These are phyloP conservation scores for Cremastinae sp. DNA, from an alignment of 2,888 invertebrate genomes.

Conservation along the genomic window DNA sequence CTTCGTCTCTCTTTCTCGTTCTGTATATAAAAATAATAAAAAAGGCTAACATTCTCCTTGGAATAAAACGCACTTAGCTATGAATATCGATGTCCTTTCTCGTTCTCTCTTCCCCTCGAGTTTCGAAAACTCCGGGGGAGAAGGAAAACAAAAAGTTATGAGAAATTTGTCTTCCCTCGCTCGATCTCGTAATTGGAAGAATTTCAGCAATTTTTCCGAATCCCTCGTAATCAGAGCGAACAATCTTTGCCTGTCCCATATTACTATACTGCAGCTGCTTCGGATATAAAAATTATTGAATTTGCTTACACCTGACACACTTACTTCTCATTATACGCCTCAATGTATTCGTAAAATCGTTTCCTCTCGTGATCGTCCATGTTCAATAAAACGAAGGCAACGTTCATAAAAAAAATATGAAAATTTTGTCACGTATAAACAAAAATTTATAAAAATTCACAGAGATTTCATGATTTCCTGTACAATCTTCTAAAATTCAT, in stretches of 20 bases:
- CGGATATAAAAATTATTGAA: slow-evolving; percentile 69
- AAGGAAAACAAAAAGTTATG: slow-evolving; percentile 48
- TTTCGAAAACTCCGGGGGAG: background rate
- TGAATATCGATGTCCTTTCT: slow-evolving; percentile 73
- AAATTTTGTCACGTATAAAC: too few species aligned
- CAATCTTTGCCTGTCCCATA: slow-evolving; percentile 30
- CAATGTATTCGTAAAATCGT: slow-evolving; percentile 29
- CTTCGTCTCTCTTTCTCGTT: slow-evolving; percentile 26
- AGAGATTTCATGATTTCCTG: too few species aligned
- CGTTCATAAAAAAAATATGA: background rate
- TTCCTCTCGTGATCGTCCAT: background rate
- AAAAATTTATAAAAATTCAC: too few species aligned
- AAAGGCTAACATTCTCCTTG: slow-evolving; percentile 26
- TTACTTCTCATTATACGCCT: slow-evolving; percentile 19
- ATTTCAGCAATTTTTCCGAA: slow-evolving; percentile 66
- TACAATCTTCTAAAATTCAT: too few species aligned
- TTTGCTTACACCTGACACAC: slow-evolving; percentile 33
- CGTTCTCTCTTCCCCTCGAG: slow-evolving; percentile 15
- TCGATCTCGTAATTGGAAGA: slow-evolving; percentile 74
- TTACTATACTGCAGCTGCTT: slow-evolving; percentile 68
- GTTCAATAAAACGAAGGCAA: background rate
- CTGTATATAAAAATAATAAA: slow-evolving; percentile 20
- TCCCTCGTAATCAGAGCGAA: slow-evolving; percentile 46
- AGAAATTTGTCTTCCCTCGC: slow-evolving; percentile 32
- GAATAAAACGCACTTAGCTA: slow-evolving; percentile 72